A percentile compares a stretch with the other conserved stretches of the same genome.
These are phyloP conservation scores for Napeogenes sylphis DNA, from an alignment of 2,888 invertebrate species.

Conservation along the genomic window DNA sequence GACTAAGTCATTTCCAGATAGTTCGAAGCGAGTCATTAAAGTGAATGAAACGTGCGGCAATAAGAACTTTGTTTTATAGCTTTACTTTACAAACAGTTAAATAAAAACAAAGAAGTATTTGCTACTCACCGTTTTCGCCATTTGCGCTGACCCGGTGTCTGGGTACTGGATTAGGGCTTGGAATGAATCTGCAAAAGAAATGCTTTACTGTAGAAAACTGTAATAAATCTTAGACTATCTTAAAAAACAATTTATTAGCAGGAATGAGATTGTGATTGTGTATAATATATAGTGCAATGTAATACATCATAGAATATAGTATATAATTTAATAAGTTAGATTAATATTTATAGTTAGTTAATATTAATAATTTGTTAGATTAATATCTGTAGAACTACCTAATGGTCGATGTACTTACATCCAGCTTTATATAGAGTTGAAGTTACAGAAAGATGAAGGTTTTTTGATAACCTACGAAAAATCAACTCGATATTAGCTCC, in stretches of 20 bases:
- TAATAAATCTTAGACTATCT: conserved; percentile 5
- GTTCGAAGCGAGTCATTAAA: conserved; percentile 68
- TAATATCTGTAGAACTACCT: too few relatives aligned
- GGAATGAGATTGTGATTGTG: neutral
- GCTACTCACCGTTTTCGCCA: conserved; percentile 93
- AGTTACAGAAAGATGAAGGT: too few relatives aligned
- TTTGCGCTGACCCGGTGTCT: conserved; percentile 97
- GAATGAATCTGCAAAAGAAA: conserved; percentile 89
- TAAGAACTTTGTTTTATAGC: conserved; percentile 71
- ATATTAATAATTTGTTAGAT: too few relatives aligned
- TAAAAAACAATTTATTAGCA: conserved; percentile 1
- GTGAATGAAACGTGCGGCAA: conserved; percentile 69
- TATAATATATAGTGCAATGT: neutral
- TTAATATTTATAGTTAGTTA: too few relatives aligned
- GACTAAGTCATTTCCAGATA: conserved; percentile 57
- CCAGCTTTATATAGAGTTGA: too few relatives aligned
- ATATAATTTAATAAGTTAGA: too few relatives aligned
- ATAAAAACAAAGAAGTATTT: conserved; percentile 65
- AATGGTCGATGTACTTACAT: too few relatives aligned
- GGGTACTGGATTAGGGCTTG: conserved; percentile 99
- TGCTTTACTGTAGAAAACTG: conserved; percentile 22
- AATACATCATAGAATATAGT: too few relatives aligned
- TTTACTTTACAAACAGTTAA: conserved; percentile 66
- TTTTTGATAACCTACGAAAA: too few relatives aligned
- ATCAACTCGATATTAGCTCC: too few relatives aligned